Evolutionary conservation across 2,888 invertebrate genomes (phyloP).

Genomic region (Slavum lentiscoides): DNA sequence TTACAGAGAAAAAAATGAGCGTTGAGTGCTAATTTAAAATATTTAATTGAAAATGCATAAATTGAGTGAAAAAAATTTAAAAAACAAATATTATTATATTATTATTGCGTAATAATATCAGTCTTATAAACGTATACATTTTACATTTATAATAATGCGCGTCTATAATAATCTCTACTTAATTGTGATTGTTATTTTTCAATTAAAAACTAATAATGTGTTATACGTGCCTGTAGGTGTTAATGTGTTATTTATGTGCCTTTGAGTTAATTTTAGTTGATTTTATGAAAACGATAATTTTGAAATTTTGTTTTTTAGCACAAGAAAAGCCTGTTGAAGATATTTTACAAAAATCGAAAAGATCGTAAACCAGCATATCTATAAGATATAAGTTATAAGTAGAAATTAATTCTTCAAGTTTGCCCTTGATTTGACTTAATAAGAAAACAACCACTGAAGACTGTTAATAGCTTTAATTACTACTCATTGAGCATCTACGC

Average conservation of each 20-base stretch:
- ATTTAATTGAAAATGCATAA: too few relatives aligned
- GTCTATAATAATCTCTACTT: too few relatives aligned
- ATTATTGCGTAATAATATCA: too few relatives aligned
- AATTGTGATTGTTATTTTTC: too few relatives aligned
- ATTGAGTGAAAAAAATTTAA: too few relatives aligned
- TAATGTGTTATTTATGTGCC: neutral
- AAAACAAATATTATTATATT: too few relatives aligned
- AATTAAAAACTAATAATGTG: too few relatives aligned
- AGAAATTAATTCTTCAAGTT: conserved; percentile 36
- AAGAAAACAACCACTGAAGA: conserved; percentile 51
- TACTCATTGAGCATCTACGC: conserved; percentile 48
- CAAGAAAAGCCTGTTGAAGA: neutral
- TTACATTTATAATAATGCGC: too few relatives aligned
- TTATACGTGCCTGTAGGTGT: neutral
- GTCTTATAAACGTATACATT: too few relatives aligned
- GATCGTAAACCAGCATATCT: neutral
- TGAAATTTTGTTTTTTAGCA: neutral
- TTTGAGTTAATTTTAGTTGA: neutral
- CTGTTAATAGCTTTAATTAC: conserved; percentile 49
- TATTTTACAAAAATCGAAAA: neutral
- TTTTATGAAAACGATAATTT: neutral
- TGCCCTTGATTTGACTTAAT: conserved; percentile 49
- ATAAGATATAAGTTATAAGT: neutral
- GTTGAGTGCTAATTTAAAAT: too few relatives aligned
- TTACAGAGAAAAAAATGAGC: too few relatives aligned